Evolutionary conservation across 2,888 invertebrate genomes (phyloP).

Genomic region (Tetanocera ferruginea): DNA sequence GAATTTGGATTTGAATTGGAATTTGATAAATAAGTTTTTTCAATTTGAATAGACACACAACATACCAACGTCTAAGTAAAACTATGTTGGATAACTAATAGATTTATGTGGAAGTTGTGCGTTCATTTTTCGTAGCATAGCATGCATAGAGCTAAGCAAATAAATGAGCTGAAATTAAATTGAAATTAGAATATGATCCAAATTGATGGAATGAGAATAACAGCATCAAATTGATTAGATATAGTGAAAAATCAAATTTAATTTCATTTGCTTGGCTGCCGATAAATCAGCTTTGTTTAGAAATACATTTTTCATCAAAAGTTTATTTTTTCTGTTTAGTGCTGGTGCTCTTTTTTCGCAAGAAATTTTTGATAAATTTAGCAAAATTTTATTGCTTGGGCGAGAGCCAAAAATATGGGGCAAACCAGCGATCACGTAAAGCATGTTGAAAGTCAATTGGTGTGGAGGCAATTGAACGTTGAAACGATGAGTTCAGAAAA

Average conservation of each 20-base stretch:
- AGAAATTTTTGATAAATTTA: constrained; percentile 35
- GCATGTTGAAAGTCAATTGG: constrained; percentile 25
- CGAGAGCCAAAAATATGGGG: constrained; percentile 28
- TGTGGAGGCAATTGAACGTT: constrained; percentile 21
- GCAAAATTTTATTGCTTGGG: constrained; percentile 35
- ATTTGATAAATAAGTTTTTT: too few species aligned
- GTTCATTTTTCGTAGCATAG: too few species aligned
- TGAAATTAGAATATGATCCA: not conserved
- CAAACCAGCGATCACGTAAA: not conserved
- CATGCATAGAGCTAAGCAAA: too few species aligned
- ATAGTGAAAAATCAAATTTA: too few species aligned
- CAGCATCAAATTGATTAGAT: not conserved
- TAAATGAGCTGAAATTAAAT: not conserved
- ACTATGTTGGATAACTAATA: too few species aligned
- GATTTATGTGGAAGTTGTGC: too few species aligned
- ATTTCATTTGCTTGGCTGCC: not conserved
- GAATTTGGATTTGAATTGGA: too few species aligned
- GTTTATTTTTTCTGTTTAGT: not conserved
- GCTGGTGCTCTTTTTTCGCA: not conserved
- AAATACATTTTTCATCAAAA: constrained; percentile 7
- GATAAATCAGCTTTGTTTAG: too few species aligned
- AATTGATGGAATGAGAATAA: not conserved
- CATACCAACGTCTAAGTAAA: too few species aligned
- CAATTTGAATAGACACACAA: too few species aligned
- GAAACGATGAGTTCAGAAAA: not conserved